These are phyloP conservation scores for Mergus octosetaceus DNA, from an alignment of 2,797 vertebrate genomes.

Conservation along the genomic window DNA sequence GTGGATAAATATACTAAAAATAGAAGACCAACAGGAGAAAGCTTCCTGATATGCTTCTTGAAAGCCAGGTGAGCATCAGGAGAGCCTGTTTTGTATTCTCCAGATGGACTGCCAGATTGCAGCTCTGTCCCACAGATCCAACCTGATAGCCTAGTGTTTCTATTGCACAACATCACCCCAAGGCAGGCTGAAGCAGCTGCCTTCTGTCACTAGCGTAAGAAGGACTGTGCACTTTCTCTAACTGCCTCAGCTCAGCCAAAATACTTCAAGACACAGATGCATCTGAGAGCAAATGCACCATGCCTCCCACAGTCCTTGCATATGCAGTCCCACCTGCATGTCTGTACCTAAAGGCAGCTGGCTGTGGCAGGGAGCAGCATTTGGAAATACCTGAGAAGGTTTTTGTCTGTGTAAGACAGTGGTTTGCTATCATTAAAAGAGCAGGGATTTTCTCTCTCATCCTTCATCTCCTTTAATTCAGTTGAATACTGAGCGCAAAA, in stretches of 20 bases:
- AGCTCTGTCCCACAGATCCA: not conserved
- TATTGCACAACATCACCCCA: not conserved
- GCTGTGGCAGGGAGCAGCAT: not conserved
- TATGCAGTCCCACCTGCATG: not conserved
- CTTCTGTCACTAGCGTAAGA: not conserved
- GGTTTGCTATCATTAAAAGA: not conserved
- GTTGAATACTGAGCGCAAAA: not conserved
- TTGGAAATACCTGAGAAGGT: not conserved
- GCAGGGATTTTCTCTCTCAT: not conserved
- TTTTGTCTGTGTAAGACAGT: not conserved
- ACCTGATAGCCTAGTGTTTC: not conserved
- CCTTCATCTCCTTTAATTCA: not conserved
- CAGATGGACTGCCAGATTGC: slow-evolving; percentile 19
- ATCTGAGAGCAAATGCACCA: not conserved
- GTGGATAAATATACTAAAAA: not conserved
- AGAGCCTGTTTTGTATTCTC: not conserved
- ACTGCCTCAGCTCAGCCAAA: not conserved
- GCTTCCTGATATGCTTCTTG: not conserved
- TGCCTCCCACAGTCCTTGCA: not conserved
- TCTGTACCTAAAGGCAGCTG: not conserved
- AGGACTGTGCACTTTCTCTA: not conserved
- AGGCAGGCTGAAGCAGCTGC: slow-evolving; percentile 8
- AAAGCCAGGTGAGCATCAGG: not conserved
- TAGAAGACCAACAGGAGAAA: not conserved
- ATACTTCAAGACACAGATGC: not conserved